phyloP scores from a whole-genome alignment of 92 coral and sea anemone species.

The Galaxea fascicularis region DNA sequence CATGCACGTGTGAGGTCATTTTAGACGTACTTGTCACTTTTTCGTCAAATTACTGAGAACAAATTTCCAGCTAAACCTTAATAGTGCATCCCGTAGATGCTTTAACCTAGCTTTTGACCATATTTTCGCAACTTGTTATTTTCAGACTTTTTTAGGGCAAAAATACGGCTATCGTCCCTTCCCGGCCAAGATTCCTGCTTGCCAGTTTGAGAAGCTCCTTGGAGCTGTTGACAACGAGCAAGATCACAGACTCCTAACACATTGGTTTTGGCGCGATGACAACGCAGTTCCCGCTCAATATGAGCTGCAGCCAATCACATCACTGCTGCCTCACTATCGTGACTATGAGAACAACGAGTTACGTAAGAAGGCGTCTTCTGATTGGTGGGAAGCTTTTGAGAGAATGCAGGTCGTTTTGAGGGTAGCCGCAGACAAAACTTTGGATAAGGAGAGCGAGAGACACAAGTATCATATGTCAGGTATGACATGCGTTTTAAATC shows the following conservation, averaged over 20 bases:
- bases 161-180: conserved; percentile 99
- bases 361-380: conserved; percentile 89
- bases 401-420: conserved; percentile 93
- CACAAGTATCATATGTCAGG: conserved; percentile 97
- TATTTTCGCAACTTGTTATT: neutral
- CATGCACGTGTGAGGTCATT: neutral
- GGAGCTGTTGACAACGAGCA: conserved; percentile 73
- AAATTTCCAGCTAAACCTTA: no score
- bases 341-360: conserved; percentile 78
- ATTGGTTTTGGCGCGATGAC: conserved; percentile 90
- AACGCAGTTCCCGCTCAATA: conserved; percentile 93
- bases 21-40: neutral
- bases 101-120: neutral
- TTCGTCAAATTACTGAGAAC: no score
- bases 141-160: conserved; percentile 96
- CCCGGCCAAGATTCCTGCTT: conserved; percentile 84
- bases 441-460: conserved; percentile 63
- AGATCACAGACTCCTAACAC: conserved; percentile 68
- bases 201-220: conserved; percentile 79
- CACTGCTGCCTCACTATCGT: conserved; percentile 90
- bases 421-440: conserved; percentile 80
- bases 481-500: conserved; percentile 3
- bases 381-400: conserved; percentile 96
- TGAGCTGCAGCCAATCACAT: conserved; percentile 89
- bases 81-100: no score